A percentile compares a stretch with the other conserved stretches of the same genome.
Conservation (phyloP, 2,888 invertebrate species). For the Pemphredon lugubris region DNA sequence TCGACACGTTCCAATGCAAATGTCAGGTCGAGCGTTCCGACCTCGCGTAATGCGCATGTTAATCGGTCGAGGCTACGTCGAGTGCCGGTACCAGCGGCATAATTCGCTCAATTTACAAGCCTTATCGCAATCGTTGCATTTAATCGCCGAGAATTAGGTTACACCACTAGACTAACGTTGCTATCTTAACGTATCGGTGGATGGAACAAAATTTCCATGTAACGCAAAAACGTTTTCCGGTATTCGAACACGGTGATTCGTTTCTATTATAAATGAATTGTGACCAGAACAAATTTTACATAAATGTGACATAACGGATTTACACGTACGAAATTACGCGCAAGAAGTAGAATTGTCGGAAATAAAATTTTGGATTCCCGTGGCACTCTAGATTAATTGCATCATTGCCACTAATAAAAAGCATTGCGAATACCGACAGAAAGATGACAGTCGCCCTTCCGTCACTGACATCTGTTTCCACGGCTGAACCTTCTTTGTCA, state of each 20-base stretch:
- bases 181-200: conserved; percentile 33
- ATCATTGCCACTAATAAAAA: not conserved
- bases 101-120: conserved; percentile 80
- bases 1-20: conserved; percentile 75
- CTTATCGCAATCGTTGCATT: conserved; percentile 77
- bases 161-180: conserved; percentile 64
- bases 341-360: too few relatives aligned
- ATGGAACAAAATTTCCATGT: not conserved
- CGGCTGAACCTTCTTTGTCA: conserved; percentile 8
- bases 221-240: not conserved
- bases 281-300: too few relatives aligned
- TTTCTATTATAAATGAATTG: too few relatives aligned
- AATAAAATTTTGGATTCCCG: too few relatives aligned
- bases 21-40: conserved; percentile 69
- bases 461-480: conserved; percentile 23
- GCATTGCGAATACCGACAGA: not conserved
- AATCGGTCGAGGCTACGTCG: conserved; percentile 73
- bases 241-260: not conserved
- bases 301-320: too few relatives aligned
- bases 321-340: too few relatives aligned
- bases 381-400: too few relatives aligned
- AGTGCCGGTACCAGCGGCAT: conserved; percentile 70
- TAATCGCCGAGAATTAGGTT: conserved; percentile 77
- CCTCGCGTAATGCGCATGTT: conserved; percentile 77
- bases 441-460: conserved; percentile 23